phyloP scores from a whole-genome alignment of 2,113 vertebrate species.

The Oryzias javanicus region DNA sequence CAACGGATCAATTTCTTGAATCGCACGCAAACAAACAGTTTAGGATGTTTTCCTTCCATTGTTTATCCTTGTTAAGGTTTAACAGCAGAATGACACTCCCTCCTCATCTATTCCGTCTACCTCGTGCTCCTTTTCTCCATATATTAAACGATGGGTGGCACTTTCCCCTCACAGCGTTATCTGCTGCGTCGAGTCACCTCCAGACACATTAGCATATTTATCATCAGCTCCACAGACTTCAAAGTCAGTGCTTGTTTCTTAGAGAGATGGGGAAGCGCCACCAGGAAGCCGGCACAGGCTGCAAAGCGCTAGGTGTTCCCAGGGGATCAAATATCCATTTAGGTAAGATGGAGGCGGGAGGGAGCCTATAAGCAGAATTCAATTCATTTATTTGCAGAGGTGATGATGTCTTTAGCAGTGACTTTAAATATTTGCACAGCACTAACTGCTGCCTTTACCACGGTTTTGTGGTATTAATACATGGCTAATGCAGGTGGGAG shows the following conservation, averaged over 20 bases:
- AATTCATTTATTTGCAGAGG: slow-evolving; percentile 72
- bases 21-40: slow-evolving; percentile 50
- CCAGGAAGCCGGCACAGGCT: slow-evolving; percentile 64
- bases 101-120: slow-evolving; percentile 10
- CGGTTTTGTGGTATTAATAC: slow-evolving; percentile 41
- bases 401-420: slow-evolving; percentile 70
- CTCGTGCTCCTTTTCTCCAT: slow-evolving; percentile 40
- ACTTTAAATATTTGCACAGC: slow-evolving; percentile 69
- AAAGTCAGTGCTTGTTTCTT: slow-evolving; percentile 68
- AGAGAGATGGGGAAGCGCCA: slow-evolving; percentile 60
- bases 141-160: slow-evolving; percentile 70
- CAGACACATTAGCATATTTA: slow-evolving; percentile 76
- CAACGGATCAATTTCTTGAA: slow-evolving; percentile 21
- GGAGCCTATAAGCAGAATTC: slow-evolving; percentile 55
- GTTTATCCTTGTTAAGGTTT: slow-evolving; percentile 55
- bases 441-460: slow-evolving; percentile 51
- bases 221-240: slow-evolving; percentile 73
- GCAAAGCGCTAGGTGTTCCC: slow-evolving; percentile 66
- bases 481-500: slow-evolving; percentile 39
- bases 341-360: slow-evolving; percentile 47
- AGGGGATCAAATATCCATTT: slow-evolving; percentile 72
- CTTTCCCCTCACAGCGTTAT: slow-evolving; percentile 65
- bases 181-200: slow-evolving; percentile 68
- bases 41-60: slow-evolving; percentile 46
- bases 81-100: slow-evolving; percentile 36